Base-by-base conservation (phyloP, 2,888 invertebrate genomes). In the Cephonodes hylas region DNA sequence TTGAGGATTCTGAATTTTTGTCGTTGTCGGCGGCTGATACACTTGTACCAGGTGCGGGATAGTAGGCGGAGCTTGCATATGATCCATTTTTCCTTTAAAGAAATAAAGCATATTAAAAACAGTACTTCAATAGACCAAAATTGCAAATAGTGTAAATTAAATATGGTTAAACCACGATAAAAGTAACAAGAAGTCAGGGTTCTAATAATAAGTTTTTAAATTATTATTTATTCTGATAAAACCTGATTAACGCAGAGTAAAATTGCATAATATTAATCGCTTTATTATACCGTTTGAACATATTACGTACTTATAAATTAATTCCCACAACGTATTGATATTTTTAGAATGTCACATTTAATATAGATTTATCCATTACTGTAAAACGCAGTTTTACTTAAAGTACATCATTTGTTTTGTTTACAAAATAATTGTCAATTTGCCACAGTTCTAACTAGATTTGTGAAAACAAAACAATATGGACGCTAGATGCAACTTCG, bases 41-140 rank as follows among this genome's bases (percentile, higher is more conserved):
- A 91, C 84, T 70, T 89, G 91, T 3, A 91, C 83, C 15, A 91
- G 79, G 64, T 89, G 91, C 0, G 89, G 86, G 62, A 89, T 81
- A 15, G 72, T 48, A 56, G 79, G 64, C 0, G 78, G 66, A 3
- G 81, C 73, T 66, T 87, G 90, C 46, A 90, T 73, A 63, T 85
- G 88, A 8, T 91, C 90, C 91, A 91, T 91, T 58, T 61, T 76
- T 61, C n/a, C 57, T 58, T 38, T n/a, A 57, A 58, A n/a, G 5
- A 38, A n/a, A n/a, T n/a, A n/a, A 13, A 31, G n/a, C n/a, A n/a
- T n/a, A n/a, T n/a, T n/a, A n/a, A n/a, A n/a, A n/a, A n/a, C n/a
- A n/a, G n/a, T n/a, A n/a, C n/a, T n/a, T n/a, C n/a, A n/a, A n/a
- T n/a, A n/a, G n/a, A n/a, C n/a, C n/a, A n/a, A n/a, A n/a, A n/a